Evolutionary conservation across 1,140 invertebrate species (phyloP), one percentile per base, ranked within the genome.

Genomic region (Bombus sylvicola): DNA sequence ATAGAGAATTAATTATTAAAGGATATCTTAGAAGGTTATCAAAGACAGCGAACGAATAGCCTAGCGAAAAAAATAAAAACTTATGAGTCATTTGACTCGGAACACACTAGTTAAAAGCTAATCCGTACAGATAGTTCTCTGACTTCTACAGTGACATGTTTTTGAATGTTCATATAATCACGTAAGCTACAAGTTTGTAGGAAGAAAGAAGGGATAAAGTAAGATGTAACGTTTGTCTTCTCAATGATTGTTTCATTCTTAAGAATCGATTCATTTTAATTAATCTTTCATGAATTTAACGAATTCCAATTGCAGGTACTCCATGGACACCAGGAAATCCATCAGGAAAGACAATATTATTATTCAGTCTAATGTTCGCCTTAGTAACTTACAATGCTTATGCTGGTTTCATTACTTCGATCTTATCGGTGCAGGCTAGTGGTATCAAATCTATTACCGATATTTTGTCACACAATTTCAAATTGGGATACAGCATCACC

Each of bases 391-490:
- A 96, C 85, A 96, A 96, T 85, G 95, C 96, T 0, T 97, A 97
- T 81, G 96, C 96, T 1, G 96, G 96, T 6, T 96, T 96, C 83
- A 96, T 97, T 47, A 96, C 96, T 0, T 97, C 96, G 0, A 96
- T 97, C 25, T 90, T 97, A 31, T 97, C 96, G 0, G 96, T 97
- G 0, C 95, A 96, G 86, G 95, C 95, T 0, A 95, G 94, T 41
- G 95, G 95, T 39, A 96, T 97, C 28, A 95, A 94, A 41, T 96
- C 95, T 0, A 95, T 97, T 9, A 94, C 95, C 1, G 96, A 96
- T 83, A 95, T 97, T 0, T 87, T 96, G 1, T 93, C 95, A 43
- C 96, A 96, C 37, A 95, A 96, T 78, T 96, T 96, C 74, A 96
- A 96, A 86, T 95, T 97, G 57, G 96, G 96, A 8, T 97, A 96